Evolutionary conservation across 2,797 vertebrate species (phyloP).

Genomic region (Botia kubotai): DNA sequence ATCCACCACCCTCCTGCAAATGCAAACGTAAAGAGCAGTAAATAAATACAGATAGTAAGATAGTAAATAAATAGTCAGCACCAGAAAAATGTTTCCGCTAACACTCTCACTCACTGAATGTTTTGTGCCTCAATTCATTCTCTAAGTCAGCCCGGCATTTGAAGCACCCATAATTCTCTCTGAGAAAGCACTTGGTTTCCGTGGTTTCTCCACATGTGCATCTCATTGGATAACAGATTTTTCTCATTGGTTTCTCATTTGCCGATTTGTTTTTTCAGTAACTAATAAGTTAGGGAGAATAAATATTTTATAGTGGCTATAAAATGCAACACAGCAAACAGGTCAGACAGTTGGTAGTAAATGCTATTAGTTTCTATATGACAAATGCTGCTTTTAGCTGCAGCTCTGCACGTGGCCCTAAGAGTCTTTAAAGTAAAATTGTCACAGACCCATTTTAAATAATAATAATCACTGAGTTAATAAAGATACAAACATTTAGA

Average conservation of each 20-base stretch:
- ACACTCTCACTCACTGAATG: not conserved
- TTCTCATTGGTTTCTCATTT: constrained; percentile 67
- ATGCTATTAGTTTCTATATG: constrained; percentile 66
- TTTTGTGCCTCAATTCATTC: constrained; percentile 31
- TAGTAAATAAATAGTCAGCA: constrained; percentile 63
- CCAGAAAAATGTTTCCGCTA: not conserved
- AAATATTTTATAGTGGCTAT: constrained; percentile 69
- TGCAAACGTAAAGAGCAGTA: constrained; percentile 62
- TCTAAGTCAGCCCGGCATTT: constrained; percentile 8
- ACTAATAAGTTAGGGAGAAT: constrained; percentile 59
- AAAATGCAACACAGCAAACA: constrained; percentile 71
- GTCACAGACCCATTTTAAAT: not conserved
- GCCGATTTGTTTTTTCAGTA: constrained; percentile 65
- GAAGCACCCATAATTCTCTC: constrained; percentile 50
- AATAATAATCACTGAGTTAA: not conserved
- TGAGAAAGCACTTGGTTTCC: constrained; percentile 65
- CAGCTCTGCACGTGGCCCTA: constrained; percentile 22
- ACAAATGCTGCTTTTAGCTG: constrained; percentile 72
- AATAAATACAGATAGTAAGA: too few species aligned
- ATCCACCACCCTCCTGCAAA: constrained; percentile 70
- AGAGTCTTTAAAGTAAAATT: constrained; percentile 8
- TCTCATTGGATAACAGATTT: constrained; percentile 68
- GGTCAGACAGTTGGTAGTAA: constrained; percentile 71
- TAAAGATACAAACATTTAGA: constrained; percentile 1
- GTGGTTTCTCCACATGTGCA: constrained; percentile 70